Conservation (phyloP, 2,113 vertebrate genomes). For the Equus quagga region DNA sequence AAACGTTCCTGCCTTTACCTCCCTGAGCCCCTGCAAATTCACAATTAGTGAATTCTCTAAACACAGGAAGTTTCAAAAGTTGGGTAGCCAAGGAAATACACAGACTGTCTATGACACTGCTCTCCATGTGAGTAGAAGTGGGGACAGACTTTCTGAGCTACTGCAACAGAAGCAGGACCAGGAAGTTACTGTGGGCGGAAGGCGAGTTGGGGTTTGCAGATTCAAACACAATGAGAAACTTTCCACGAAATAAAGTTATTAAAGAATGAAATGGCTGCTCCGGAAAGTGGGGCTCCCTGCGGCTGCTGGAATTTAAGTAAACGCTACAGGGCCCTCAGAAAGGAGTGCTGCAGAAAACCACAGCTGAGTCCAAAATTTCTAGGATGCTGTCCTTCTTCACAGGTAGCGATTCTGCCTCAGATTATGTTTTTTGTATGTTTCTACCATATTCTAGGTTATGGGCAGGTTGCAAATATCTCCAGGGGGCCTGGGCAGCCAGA, state of each 20-base stretch:
- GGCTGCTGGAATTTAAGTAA: neutral
- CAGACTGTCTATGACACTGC: neutral
- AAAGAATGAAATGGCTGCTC: neutral
- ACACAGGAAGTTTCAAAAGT: neutral
- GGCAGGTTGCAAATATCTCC: neutral
- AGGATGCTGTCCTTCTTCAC: neutral
- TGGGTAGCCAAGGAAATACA: neutral
- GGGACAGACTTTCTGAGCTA: neutral
- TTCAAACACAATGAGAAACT: neutral
- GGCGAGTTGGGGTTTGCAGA: neutral
- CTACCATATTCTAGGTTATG: neutral
- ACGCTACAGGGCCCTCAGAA: neutral
- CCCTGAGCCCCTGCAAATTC: neutral
- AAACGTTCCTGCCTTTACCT: neutral
- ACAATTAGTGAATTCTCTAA: conserved; percentile 25
- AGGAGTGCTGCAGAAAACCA: neutral
- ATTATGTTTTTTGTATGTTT: neutral
- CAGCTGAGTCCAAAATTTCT: neutral
- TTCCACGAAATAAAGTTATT: conserved; percentile 9
- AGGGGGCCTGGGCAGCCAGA: neutral
- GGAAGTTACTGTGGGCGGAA: neutral
- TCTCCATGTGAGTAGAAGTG: neutral
- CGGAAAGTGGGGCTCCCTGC: neutral
- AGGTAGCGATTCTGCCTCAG: neutral
- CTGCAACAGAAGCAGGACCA: neutral